Evolutionary conservation across 2,888 invertebrate species (phyloP), one percentile per base, ranked within the genome.

Genomic region (Ametastegia equiseti): DNA sequence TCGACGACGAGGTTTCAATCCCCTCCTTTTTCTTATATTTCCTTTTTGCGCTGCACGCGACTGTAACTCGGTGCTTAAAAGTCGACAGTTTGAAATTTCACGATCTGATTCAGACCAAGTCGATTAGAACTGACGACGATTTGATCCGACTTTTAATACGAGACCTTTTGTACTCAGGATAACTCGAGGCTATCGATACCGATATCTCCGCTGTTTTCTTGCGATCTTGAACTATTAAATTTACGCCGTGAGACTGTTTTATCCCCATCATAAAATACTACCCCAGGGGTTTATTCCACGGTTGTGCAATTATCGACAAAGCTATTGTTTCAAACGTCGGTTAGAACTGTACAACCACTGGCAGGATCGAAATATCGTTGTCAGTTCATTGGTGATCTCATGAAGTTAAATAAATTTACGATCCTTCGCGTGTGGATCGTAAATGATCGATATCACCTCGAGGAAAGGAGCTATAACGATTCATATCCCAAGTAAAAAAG

Each of bases 171-270:
- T 45, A 27, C 45, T 33, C 2, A 71, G 11, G n/a, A 67, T 71
- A 45, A 71, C 45, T 45, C 47, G n/a, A 27, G n/a, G 27, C 9
- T 71, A 45, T 42, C 30, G 19, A 47, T 6, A 15, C 42, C n/a
- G 67, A 71, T 71, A 71, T 71, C 71, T 71, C 6, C 11, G 71
- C 45, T 5, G 19, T n/a, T 67, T 33, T 39, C 19, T 36, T 39
- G 67, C 7, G 71, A 11, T 71, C 71, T 71, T 42, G 71, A 71
- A 71, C 30, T 71, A 71, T 71, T 71, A 47, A 71, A 71, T 47
- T 47, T 30, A 47, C 71, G 27, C 47, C 30, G 45, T 71, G n/a
- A 71, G 30, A 47, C 30, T n/a, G 71, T 45, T 71, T 71, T 71
- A 71, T 71, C 45, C 42, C 71, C 47, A 27, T 71, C 71, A 47